Percentiles rank a stretch among this genome's conserved stretches.
Conservation (phyloP, 64 coral and sea anemone genomes). For the Pocillopora damicornis region DNA sequence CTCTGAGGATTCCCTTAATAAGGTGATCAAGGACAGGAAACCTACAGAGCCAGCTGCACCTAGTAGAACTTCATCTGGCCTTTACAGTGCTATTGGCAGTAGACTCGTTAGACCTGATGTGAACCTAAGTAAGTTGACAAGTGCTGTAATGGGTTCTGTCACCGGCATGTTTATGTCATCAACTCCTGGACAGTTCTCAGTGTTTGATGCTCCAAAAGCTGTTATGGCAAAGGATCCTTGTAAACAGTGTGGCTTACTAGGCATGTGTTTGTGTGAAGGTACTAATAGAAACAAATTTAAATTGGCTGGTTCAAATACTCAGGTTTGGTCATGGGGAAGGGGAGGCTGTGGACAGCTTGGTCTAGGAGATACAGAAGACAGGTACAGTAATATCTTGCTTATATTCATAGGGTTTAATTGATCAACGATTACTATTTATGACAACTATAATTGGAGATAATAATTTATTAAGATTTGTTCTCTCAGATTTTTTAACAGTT, state of each 20-base stretch:
- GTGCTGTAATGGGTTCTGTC: constrained; percentile 80
- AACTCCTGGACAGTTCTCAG: constrained; percentile 28
- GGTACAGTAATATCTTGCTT: constrained; percentile 8
- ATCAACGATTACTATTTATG: no score
- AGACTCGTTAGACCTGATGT: constrained; percentile 63
- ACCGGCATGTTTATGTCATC: constrained; percentile 78
- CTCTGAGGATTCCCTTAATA: constrained; percentile 35
- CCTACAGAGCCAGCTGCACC: not conserved
- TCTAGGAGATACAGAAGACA: constrained; percentile 66
- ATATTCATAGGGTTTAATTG: not conserved
- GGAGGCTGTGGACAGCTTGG: constrained; percentile 78
- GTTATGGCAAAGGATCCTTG: constrained; percentile 35
- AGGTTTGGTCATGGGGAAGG: constrained; percentile 90
- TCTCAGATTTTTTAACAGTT: no score
- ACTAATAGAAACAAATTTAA: constrained; percentile 20
- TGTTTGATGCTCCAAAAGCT: constrained; percentile 24
- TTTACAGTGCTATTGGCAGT: constrained; percentile 12
- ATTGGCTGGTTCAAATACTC: constrained; percentile 68
- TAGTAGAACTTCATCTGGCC: not conserved
- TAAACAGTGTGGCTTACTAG: constrained; percentile 45
- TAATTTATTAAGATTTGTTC: no score
- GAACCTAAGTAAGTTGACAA: constrained; percentile 80
- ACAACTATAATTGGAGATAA: no score
- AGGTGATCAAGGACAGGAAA: constrained; percentile 17
- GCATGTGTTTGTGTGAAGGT: constrained; percentile 61